These are phyloP conservation scores for Pogonomyrmex barbatus DNA, from an alignment of 1,140 invertebrate species.

Conservation along the genomic window DNA sequence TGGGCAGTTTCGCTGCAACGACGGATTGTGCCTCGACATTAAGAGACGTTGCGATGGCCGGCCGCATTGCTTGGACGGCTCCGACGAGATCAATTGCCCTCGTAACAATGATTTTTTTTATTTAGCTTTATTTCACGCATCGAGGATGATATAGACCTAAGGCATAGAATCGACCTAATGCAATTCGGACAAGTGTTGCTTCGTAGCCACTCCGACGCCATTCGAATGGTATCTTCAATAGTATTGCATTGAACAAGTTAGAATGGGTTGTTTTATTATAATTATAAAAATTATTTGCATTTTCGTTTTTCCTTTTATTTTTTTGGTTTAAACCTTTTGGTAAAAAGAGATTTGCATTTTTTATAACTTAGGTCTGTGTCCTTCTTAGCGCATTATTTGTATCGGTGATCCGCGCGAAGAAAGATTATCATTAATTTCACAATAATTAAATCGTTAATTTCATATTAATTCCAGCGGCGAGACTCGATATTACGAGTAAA, in stretches of 20 bases:
- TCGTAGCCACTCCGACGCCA: neutral
- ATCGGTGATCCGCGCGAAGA: conserved; percentile 2
- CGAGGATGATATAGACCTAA: conserved; percentile 55
- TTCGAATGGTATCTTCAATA: conserved; percentile 33
- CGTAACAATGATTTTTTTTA: conserved; percentile 73
- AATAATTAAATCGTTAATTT: neutral
- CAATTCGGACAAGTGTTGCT: neutral
- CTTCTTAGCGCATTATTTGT: conserved; percentile 52
- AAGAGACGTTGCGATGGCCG: conserved; percentile 88
- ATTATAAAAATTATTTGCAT: neutral
- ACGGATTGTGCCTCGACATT: conserved; percentile 89
- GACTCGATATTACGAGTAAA: neutral
- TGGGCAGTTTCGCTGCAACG: conserved; percentile 86
- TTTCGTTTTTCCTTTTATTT: neutral
- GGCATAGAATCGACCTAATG: neutral
- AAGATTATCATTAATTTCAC: conserved; percentile 22
- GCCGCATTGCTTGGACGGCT: conserved; percentile 89
- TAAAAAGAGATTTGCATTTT: neutral
- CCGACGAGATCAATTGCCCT: conserved; percentile 91
- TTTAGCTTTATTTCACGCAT: conserved; percentile 45
- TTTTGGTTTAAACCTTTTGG: neutral
- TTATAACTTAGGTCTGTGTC: conserved; percentile 54
- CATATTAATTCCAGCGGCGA: too few species aligned
- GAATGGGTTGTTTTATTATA: neutral
- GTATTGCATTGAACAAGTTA: conserved; percentile 17